Evolutionary conservation across 2,888 invertebrate species (phyloP), one percentile per base, ranked within the genome.

Genomic region (Epiblema foenella): DNA sequence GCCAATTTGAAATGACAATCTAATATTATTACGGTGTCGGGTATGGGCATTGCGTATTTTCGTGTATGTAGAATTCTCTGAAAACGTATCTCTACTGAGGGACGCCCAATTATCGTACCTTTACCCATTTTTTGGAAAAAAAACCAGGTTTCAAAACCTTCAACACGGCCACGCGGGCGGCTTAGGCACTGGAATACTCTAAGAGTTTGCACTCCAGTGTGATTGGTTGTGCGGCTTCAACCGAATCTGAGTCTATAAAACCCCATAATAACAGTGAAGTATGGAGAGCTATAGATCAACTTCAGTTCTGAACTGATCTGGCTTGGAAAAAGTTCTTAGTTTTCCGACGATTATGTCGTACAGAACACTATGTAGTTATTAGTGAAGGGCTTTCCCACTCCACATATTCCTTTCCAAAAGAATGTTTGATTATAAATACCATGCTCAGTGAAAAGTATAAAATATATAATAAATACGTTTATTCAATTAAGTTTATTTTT

Each of bases 1-100:
- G 67, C 24, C 62, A 62, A 24, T 46, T 56, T 24, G 9, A 60
- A 49, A 52, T 33, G 51, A 18, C 63, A 15, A 17, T 52, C 10
- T 10, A 54, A n/a, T 64, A 39, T 54, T 54, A 37, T 39, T 29
- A 37, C 15, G 33, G 5, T 17, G 49, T 52, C 17, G 11, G 54
- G 12, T 11, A 7, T 17, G 29, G 24, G 20, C 5, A 33, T 8
- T 24, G 29, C 11, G 9, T 60, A 46, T 46, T 18, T 29, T 10
- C 42, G n/a, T 15, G n/a, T 20, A n/a, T 46, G 17, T 18, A 58
- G 37, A 17, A 58, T 37, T 17, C n/a, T n/a, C 57, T n/a, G 2
- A 11, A 11, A 39, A 39, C 29, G 11, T 37, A 58, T 37, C 11
- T 58, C 17, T n/a, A 37, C 37, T 58, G 12, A 42, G 42, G 46